Evolutionary conservation across 2,113 vertebrate genomes (phyloP), one percentile per base, ranked within the genome.

Genomic region (Vicugna pacos): DNA sequence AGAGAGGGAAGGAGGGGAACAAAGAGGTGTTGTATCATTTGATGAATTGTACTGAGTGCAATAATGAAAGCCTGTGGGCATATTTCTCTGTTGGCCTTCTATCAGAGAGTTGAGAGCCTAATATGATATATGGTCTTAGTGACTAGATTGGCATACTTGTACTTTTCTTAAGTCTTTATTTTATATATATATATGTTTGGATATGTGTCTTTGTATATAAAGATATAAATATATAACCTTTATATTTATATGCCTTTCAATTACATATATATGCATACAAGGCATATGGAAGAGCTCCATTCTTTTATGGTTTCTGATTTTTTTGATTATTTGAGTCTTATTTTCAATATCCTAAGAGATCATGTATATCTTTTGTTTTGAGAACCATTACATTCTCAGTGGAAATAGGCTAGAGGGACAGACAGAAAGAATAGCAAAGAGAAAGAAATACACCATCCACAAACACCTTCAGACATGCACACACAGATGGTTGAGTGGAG

Each of bases 11-110:
- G 48, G 24, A 79, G 12, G 38, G 38, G 38, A 42, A 64, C 8
- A 54, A 13, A 90, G 52, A 52, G 54, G 13, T 90, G 85, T 82
- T 77, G 65, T 46, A 93, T 76, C 13, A 70, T 83, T 91, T 83
- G 28, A 81, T 93, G 20, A 88, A 20, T 91, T 70, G 2, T 6
- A 15, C 28, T 88, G 72, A 67, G 26, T 83, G 10, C 9, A 35
- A 0, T 83, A 62, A 73, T 77, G 19, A 83, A 90, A 75, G 58
- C 32, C 6, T 89, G 82, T 88, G 56, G 52, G 80, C 62, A 0
- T 84, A 77, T 93, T 80, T 89, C 58, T 85, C 15, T 76, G 22
- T 89, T 94, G 5, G 6, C 11, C 58, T 91, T 92, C 8, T 96
- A 5, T 72, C 6, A 3, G 35, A 83, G 77, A 89, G 73, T 64